Percentiles rank a stretch among this genome's conserved stretches.
Evolutionary conservation across 2,113 vertebrate genomes (phyloP).

Genomic region (Poecile atricapillus): DNA sequence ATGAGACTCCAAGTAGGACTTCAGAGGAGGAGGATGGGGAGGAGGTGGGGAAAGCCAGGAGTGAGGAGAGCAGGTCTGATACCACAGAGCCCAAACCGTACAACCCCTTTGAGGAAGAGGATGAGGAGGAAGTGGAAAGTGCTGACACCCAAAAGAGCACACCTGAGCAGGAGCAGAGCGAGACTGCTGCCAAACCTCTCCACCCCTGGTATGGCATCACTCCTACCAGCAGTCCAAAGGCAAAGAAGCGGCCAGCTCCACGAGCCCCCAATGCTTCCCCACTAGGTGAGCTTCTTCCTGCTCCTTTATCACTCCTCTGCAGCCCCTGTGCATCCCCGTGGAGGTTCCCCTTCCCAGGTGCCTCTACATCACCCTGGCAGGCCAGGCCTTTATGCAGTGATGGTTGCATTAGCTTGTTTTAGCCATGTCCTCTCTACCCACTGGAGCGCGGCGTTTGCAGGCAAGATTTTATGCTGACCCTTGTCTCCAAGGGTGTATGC

Average conservation of each 20-base stretch:
- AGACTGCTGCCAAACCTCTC: slow-evolving; percentile 58
- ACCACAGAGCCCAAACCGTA: slow-evolving; percentile 68
- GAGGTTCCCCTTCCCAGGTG: neutral
- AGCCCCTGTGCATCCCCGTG: neutral
- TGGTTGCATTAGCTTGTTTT: neutral
- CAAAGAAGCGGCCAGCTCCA: slow-evolving; percentile 87
- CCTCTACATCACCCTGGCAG: neutral
- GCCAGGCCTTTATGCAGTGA: neutral
- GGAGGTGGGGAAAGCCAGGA: neutral
- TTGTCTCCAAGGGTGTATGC: neutral
- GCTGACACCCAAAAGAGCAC: neutral
- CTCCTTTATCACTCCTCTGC: neutral
- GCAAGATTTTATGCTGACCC: rapidly evolving
- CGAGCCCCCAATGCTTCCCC: slow-evolving; percentile 76
- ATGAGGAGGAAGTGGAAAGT: slow-evolving; percentile 57
- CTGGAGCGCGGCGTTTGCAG: neutral
- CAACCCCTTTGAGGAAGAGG: slow-evolving; percentile 91
- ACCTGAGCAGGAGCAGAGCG: neutral
- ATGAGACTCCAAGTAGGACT: neutral
- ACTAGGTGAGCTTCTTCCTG: slow-evolving; percentile 54
- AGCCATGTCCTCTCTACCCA: neutral
- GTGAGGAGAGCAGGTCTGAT: neutral
- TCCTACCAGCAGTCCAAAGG: slow-evolving; percentile 81
- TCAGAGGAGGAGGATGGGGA: slow-evolving; percentile 18
- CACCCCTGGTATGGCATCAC: slow-evolving; percentile 97